Evolutionary conservation across 2,888 invertebrate genomes (phyloP).

Genomic region (Macaria notata): DNA sequence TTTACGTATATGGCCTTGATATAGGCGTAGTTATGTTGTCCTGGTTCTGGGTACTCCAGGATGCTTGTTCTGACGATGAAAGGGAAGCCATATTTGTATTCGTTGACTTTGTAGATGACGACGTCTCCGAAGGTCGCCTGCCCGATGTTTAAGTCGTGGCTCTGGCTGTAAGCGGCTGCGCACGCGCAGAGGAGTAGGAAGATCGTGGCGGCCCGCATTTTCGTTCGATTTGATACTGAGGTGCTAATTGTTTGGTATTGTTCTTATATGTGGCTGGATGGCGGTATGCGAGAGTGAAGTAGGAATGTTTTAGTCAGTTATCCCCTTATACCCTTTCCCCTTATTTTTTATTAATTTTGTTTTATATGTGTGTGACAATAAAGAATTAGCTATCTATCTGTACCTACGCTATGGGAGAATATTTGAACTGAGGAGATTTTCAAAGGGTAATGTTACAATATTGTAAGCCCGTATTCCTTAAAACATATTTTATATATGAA

Average conservation of each 20-base stretch:
- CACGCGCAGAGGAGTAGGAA: conserved; percentile 50
- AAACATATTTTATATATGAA: no score
- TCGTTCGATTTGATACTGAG: conserved; percentile 60
- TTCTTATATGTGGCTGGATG: conserved; percentile 60
- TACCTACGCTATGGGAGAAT: no score
- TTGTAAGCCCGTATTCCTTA: no score
- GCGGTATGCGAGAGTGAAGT: conserved; percentile 46
- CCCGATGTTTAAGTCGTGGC: conserved; percentile 63
- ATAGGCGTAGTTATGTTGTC: conserved; percentile 58
- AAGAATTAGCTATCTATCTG: no score
- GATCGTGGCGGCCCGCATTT: conserved; percentile 55
- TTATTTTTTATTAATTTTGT: no score
- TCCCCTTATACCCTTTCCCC: no score
- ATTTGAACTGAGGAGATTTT: no score
- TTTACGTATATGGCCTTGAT: conserved; percentile 65
- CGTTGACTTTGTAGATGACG: conserved; percentile 56
- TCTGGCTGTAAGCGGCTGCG: conserved; percentile 52
- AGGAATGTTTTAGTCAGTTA: conserved; percentile 22
- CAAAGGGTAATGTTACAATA: no score
- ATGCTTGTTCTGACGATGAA: conserved; percentile 56
- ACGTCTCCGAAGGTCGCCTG: conserved; percentile 65
- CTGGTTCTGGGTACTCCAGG: conserved; percentile 64
- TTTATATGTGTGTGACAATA: no score
- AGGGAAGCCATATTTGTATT: conserved; percentile 69
- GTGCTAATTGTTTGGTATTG: conserved; percentile 51